Conservation (phyloP, 2,888 invertebrate genomes). For the Tethea ocularis region DNA sequence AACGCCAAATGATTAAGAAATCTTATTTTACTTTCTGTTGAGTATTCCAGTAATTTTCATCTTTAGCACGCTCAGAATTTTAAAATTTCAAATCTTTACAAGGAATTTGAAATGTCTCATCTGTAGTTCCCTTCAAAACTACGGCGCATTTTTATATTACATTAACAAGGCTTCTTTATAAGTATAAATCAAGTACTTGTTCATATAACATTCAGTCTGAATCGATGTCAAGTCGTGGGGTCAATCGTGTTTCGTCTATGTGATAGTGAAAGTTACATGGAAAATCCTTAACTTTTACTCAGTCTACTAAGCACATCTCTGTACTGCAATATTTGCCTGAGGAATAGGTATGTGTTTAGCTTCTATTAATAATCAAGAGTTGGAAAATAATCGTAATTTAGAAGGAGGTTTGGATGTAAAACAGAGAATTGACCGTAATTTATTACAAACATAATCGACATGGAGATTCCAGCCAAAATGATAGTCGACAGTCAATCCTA, state of each 20-base stretch:
- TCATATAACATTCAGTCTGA: slow-evolving; percentile 33
- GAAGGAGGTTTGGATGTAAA: too few species aligned
- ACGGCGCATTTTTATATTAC: too few species aligned
- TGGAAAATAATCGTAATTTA: too few species aligned
- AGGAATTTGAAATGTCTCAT: background rate
- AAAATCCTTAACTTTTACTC: slow-evolving; percentile 47
- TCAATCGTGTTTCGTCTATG: slow-evolving; percentile 34
- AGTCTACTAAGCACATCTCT: slow-evolving; percentile 14
- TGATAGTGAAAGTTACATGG: slow-evolving; percentile 50
- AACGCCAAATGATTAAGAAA: background rate
- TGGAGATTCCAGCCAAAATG: too few species aligned
- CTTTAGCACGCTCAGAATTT: background rate
- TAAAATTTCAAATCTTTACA: background rate
- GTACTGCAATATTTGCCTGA: background rate
- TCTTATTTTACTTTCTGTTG: background rate
- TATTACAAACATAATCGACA: too few species aligned
- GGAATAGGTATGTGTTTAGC: too few species aligned
- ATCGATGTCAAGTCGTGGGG: slow-evolving; percentile 38
- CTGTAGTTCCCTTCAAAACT: background rate
- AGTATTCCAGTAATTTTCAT: background rate
- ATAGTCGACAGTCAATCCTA: too few species aligned
- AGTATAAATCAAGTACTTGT: background rate
- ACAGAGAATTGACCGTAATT: too few species aligned
- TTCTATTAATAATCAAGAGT: too few species aligned
- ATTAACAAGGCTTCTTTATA: too few species aligned